A percentile compares a stretch with the other conserved stretches of the same genome.
Evolutionary conservation across 53 echinoderm and acorn worm genomes (phyloP).

Genomic region (Holothuria scabra): DNA sequence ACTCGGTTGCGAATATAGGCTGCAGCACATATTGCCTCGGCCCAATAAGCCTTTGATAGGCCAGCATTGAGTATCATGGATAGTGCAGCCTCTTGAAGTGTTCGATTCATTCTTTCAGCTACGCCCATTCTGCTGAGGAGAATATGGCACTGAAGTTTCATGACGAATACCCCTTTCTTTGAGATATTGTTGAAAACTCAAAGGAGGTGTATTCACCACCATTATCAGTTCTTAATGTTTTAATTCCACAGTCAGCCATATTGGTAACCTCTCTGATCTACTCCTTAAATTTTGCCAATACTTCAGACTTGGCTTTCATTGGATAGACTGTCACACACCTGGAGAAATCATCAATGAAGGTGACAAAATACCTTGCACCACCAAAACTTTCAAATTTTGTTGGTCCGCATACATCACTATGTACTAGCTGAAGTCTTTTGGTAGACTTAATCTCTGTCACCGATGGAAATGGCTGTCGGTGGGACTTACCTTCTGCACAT

Average conservation of each 20-base stretch:
- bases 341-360: too few relatives aligned
- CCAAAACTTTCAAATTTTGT: too few relatives aligned
- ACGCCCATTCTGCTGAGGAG: too few relatives aligned
- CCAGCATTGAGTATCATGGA: constrained; percentile 3
- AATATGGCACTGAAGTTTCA: background rate
- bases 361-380: too few relatives aligned
- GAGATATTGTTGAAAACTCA: background rate
- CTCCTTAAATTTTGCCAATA: background rate
- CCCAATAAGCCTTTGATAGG: background rate
- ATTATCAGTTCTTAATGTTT: background rate
- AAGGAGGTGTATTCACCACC: background rate
- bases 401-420: too few relatives aligned
- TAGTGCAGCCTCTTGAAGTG: constrained; percentile 4
- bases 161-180: background rate
- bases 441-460: too few relatives aligned
- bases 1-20: too few relatives aligned
- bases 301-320: constrained; percentile 9
- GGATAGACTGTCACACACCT: background rate
- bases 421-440: too few relatives aligned
- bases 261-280: background rate
- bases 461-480: too few relatives aligned
- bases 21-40: background rate
- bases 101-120: too few relatives aligned
- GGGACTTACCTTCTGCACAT: too few relatives aligned
- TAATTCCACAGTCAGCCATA: background rate